Conservation (phyloP, 2,797 vertebrate species). For the Spinus olivaceus region DNA sequence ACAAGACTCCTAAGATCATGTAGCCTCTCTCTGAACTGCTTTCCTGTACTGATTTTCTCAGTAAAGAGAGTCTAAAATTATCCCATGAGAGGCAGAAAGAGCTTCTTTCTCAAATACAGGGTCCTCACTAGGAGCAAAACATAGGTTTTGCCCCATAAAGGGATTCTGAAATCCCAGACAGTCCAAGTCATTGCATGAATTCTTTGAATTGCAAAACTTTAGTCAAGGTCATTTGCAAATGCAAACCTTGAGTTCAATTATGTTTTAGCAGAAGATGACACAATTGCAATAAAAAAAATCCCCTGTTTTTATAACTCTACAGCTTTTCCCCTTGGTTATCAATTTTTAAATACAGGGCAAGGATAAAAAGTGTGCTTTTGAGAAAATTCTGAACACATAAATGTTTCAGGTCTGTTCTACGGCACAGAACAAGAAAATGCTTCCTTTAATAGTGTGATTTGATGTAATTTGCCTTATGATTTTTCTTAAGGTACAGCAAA, state of each 20-base stretch:
- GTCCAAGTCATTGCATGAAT: constrained; percentile 48
- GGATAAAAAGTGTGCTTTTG: constrained; percentile 52
- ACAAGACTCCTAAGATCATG: not conserved
- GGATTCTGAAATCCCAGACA: constrained; percentile 39
- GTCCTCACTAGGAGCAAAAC: not conserved
- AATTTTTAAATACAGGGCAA: constrained; percentile 71
- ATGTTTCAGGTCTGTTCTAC: constrained; percentile 46
- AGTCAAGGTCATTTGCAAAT: constrained; percentile 68
- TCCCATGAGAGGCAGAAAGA: not conserved
- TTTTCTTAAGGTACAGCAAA: constrained; percentile 63
- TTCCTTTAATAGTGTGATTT: constrained; percentile 46
- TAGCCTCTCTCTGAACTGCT: not conserved
- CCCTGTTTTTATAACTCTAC: not conserved
- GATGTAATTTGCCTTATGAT: constrained; percentile 59
- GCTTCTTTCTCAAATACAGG: not conserved
- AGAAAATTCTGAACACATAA: constrained; percentile 63
- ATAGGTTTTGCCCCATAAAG: constrained; percentile 53
- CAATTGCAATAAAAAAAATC: not conserved
- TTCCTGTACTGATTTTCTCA: not conserved
- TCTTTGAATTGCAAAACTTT: constrained; percentile 59
- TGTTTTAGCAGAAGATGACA: constrained; percentile 63
- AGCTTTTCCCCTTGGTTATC: constrained; percentile 69
- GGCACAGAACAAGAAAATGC: constrained; percentile 28
- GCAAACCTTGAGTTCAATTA: constrained; percentile 45
- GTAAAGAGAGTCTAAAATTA: constrained; percentile 40